Base-by-base conservation (phyloP, 2,888 invertebrate genomes). In the Aphidoletes aphidimyza region DNA sequence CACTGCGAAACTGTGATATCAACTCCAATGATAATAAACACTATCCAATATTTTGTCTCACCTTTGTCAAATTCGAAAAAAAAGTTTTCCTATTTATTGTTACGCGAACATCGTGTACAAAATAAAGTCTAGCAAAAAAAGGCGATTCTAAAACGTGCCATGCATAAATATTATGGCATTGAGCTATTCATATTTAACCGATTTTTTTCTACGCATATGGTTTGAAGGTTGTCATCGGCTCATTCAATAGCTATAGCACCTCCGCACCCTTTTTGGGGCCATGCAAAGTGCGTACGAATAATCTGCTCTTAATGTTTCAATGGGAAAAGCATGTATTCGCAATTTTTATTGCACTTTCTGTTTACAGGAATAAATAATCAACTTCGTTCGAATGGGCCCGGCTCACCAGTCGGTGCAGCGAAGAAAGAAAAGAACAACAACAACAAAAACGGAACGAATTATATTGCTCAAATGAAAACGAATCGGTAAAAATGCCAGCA, bases 181-280 rank as follows among this genome's bases (percentile, higher is more conserved):
- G 19, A 47, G 47, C 19, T 26, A 69, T 34, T 69, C 30, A 37
- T 81, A 81, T 81, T 81, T 37, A 81, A 54, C 54, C n/a, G 11
- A 54, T 54, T 3, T 54, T 54, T 54, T n/a, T 54, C 6, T 22
- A 14, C 22, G 54, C 14, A 78, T 78, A 78, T 78, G 17, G 78
- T 26, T 22, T 54, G 5, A 54, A 54, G 36, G 78, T 14, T 78
- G 78, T 78, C 78, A 26, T 54, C 54, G 26, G 3, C 22, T 54
- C 42, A 42, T 54, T 54, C 22, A 22, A n/a, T 54, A 26, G 1
- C 54, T 54, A 19, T 6, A 26, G 22, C 1, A 3, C 22, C 22
- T 22, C 2, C 14, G 8, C 2, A 69, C 14, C 26, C 26, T 30
- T 1, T 14, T 30, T 14, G 1, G 0, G 3, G 2, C 2, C 2